A percentile compares a stretch with the other conserved stretches of the same genome.
Conservation (phyloP, 2,113 vertebrate genomes). For the Ctenodactylus gundi region DNA sequence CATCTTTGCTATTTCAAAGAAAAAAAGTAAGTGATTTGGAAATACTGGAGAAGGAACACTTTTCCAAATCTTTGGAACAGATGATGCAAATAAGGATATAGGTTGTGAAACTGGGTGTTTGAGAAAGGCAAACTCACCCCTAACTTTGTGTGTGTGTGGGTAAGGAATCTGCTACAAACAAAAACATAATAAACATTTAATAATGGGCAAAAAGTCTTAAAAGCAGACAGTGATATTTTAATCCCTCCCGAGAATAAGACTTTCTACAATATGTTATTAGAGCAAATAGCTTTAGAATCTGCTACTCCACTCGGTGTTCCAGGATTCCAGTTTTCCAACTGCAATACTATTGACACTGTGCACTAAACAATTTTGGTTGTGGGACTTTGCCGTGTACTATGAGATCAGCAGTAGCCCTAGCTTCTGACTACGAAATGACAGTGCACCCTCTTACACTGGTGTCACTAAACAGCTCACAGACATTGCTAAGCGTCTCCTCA, state of each 20-base stretch:
- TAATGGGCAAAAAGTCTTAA: neutral
- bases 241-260: neutral
- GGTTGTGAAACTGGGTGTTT: neutral
- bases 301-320: neutral
- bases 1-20: neutral
- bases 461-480: neutral
- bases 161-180: neutral
- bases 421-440: neutral
- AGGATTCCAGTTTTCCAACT: neutral
- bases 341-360: neutral
- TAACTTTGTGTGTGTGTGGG: neutral
- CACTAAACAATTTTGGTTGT: neutral
- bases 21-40: neutral
- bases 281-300: neutral
- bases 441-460: neutral
- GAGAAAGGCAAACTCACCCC: neutral
- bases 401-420: neutral
- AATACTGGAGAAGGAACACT: neutral
- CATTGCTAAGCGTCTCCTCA: neutral
- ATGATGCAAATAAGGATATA: neutral
- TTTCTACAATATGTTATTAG: neutral
- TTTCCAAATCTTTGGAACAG: neutral
- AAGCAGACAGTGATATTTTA: neutral
- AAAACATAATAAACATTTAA: neutral
- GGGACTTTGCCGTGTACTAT: neutral